phyloP scores from a whole-genome alignment of 2,113 vertebrate species.

The Neogobius melanostomus region DNA sequence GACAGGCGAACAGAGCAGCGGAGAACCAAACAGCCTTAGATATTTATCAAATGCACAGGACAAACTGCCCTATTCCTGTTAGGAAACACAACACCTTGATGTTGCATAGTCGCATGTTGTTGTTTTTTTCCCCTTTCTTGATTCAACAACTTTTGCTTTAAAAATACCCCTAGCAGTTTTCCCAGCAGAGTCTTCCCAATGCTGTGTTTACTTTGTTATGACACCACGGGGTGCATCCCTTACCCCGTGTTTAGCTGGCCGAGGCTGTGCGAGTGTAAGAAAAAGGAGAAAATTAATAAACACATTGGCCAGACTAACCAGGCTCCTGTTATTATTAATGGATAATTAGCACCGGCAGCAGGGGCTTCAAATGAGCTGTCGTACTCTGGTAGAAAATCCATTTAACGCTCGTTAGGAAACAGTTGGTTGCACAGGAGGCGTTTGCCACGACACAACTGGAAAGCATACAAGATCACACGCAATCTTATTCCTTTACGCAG shows the following conservation, averaged over 20 bases:
- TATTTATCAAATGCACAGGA: too few relatives aligned
- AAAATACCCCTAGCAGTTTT: too few relatives aligned
- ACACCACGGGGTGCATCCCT: background rate
- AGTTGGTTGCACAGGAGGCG: slow-evolving; percentile 1
- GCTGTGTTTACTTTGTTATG: too few relatives aligned
- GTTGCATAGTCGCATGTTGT: too few relatives aligned
- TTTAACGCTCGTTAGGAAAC: slow-evolving; percentile 1
- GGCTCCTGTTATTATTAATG: slow-evolving; percentile 5
- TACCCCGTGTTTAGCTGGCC: background rate
- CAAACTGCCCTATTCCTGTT: too few relatives aligned
- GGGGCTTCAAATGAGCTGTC: slow-evolving; percentile 2
- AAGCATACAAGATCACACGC: background rate
- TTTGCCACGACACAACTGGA: background rate
- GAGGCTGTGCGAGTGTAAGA: background rate
- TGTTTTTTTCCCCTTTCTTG: too few relatives aligned
- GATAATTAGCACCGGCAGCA: slow-evolving; percentile 3
- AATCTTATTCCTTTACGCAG: background rate
- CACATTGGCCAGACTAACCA: slow-evolving; percentile 1
- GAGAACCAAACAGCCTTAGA: too few relatives aligned
- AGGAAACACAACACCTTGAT: too few relatives aligned
- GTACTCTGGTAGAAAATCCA: slow-evolving; percentile 2
- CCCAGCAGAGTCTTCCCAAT: too few relatives aligned
- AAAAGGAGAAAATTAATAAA: background rate
- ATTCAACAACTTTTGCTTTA: too few relatives aligned
- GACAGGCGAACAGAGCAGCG: too few relatives aligned